phyloP scores from a whole-genome alignment of 2,797 vertebrate species.

The Margarornis squamiger region DNA sequence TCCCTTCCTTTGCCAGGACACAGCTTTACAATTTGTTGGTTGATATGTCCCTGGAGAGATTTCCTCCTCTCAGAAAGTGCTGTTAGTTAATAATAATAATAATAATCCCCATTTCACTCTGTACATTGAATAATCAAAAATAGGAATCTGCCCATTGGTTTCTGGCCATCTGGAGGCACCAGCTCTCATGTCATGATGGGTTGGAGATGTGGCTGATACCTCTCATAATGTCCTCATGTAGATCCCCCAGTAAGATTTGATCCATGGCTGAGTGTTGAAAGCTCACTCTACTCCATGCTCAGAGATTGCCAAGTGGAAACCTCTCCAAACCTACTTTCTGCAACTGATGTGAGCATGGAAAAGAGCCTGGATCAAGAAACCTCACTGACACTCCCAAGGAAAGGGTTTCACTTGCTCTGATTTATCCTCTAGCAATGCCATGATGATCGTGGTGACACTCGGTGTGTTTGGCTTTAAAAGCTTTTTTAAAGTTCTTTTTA shows the following conservation, averaged over 20 bases:
- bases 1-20: background rate
- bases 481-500: background rate
- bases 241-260: background rate
- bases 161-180: background rate
- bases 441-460: rapidly evolving
- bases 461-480: background rate
- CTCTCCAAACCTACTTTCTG: background rate
- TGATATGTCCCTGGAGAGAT: background rate
- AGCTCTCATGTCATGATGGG: background rate
- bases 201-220: background rate
- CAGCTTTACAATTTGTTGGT: background rate
- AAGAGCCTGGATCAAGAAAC: background rate
- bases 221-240: background rate
- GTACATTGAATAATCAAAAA: background rate
- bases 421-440: background rate
- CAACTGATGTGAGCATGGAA: background rate
- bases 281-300: rapidly evolving
- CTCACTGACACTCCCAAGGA: background rate
- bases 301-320: background rate
- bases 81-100: background rate
- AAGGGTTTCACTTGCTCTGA: background rate
- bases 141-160: background rate
- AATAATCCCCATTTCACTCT: background rate
- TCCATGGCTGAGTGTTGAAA: background rate
- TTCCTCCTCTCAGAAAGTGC: background rate